Percentiles rank a stretch among this genome's conserved stretches.
Evolutionary conservation across 1,140 invertebrate species (phyloP).

Genomic region (Drosophila kikkawai): DNA sequence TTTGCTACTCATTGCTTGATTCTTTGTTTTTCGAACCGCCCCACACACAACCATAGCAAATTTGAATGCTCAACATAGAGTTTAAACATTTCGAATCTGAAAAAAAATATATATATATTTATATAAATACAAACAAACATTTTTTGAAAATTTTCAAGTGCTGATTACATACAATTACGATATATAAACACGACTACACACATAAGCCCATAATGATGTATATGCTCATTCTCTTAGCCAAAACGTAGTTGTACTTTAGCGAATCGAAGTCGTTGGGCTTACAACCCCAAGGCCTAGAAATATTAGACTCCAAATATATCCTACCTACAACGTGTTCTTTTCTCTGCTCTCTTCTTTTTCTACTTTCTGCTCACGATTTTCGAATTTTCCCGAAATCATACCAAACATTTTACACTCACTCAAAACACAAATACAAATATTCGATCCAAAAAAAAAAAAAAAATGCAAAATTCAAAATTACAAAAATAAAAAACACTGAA

Average conservation of each 20-base stretch:
- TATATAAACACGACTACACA: slow-evolving; percentile 35
- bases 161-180: slow-evolving; percentile 69
- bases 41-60: slow-evolving; percentile 63
- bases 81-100: slow-evolving; percentile 64
- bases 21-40: slow-evolving; percentile 51
- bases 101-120: slow-evolving; percentile 23
- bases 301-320: slow-evolving; percentile 45
- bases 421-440: slow-evolving; percentile 32
- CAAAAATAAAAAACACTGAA: slow-evolving; percentile 7
- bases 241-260: slow-evolving; percentile 72
- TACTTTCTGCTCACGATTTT: slow-evolving; percentile 65
- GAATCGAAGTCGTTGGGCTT: slow-evolving; percentile 53
- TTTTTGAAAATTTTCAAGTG: slow-evolving; percentile 83
- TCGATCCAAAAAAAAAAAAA: slow-evolving; percentile 3
- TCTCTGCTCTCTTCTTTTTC: slow-evolving; percentile 80
- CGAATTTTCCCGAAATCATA: slow-evolving; percentile 29
- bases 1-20: slow-evolving; percentile 65
- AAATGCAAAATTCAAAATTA: slow-evolving; percentile 18
- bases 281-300: slow-evolving; percentile 38
- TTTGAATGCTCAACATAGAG: slow-evolving; percentile 80
- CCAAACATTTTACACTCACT: slow-evolving; percentile 25
- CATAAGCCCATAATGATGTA: slow-evolving; percentile 51
- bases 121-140: slow-evolving; percentile 59
- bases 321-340: slow-evolving; percentile 77
- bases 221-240: slow-evolving; percentile 74